A percentile compares a stretch with the other conserved stretches of the same genome.
phyloP scores from a whole-genome alignment of 2,113 vertebrate species.

The Perca fluviatilis region DNA sequence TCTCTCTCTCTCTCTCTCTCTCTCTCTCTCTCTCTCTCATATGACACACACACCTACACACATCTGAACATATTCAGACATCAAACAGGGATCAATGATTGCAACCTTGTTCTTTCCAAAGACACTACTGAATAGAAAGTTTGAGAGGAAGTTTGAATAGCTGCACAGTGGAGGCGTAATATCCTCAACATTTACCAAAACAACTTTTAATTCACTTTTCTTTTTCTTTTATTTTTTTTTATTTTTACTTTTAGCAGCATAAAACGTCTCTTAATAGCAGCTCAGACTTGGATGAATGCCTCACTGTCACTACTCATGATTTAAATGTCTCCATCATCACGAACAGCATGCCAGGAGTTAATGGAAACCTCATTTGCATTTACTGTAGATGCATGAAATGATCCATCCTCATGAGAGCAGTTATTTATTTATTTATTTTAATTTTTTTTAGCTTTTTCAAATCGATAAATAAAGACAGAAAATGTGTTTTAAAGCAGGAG shows the following conservation, averaged over 20 bases:
- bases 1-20: no score
- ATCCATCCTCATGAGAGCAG: not conserved
- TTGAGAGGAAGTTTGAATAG: not conserved
- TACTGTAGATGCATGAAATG: not conserved
- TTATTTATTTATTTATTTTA: not conserved
- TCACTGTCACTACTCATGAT: not conserved
- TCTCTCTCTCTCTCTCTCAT: no score
- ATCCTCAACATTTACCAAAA: not conserved
- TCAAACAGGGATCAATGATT: constrained; percentile 26
- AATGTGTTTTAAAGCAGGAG: not conserved
- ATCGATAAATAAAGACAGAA: not conserved
- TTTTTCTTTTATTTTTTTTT: no score
- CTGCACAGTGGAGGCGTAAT: not conserved
- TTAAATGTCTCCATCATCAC: not conserved
- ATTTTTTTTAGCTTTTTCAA: not conserved
- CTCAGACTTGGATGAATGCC: not conserved
- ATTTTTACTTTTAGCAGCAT: not conserved
- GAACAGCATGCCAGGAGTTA: not conserved
- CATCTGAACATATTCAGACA: constrained; percentile 10
- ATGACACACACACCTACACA: not conserved
- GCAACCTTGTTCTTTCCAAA: not conserved
- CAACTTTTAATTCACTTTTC: not conserved
- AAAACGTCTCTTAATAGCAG: not conserved
- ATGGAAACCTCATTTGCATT: not conserved
- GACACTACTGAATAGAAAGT: not conserved